Conservation (phyloP, 1,140 invertebrate species). For the Sminthurides bifidus region DNA sequence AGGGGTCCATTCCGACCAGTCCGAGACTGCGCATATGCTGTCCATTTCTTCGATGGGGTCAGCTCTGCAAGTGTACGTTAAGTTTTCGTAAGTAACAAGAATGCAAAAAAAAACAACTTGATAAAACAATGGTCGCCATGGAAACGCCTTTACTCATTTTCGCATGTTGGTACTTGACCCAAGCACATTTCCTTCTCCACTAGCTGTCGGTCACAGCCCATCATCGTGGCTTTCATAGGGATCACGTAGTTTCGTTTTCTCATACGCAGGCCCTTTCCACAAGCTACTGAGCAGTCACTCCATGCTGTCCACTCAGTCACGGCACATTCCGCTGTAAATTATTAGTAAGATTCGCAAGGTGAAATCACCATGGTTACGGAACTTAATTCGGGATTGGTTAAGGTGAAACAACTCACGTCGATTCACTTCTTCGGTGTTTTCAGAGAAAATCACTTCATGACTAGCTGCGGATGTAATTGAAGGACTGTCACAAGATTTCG, state of each 20-base stretch:
- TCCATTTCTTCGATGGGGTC: slow-evolving; percentile 24
- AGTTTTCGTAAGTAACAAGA: neutral
- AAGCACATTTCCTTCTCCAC: slow-evolving; percentile 40
- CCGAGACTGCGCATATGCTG: slow-evolving; percentile 39
- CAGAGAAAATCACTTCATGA: slow-evolving; percentile 28
- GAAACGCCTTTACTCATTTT: slow-evolving; percentile 28
- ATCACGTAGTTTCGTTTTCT: slow-evolving; percentile 41
- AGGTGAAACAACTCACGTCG: slow-evolving; percentile 36
- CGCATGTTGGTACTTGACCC: slow-evolving; percentile 53
- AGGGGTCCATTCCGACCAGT: slow-evolving; percentile 47
- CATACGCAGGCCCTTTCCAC: slow-evolving; percentile 42
- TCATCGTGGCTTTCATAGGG: slow-evolving; percentile 42
- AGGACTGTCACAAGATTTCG: slow-evolving; percentile 37
- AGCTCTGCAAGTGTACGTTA: slow-evolving; percentile 8
- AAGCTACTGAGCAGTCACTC: slow-evolving; percentile 40
- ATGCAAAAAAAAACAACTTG: slow-evolving; percentile 25
- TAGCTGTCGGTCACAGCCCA: slow-evolving; percentile 39
- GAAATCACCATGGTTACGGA: no score
- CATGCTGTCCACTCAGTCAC: slow-evolving; percentile 41
- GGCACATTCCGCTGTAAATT: slow-evolving; percentile 37
- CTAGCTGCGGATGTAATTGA: slow-evolving; percentile 2
- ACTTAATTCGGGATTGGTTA: no score
- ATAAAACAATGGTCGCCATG: no score
- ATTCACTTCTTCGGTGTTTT: slow-evolving; percentile 35
- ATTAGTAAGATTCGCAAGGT: neutral